phyloP scores from a whole-genome alignment of 2,797 vertebrate species.

The Carapus acus region DNA sequence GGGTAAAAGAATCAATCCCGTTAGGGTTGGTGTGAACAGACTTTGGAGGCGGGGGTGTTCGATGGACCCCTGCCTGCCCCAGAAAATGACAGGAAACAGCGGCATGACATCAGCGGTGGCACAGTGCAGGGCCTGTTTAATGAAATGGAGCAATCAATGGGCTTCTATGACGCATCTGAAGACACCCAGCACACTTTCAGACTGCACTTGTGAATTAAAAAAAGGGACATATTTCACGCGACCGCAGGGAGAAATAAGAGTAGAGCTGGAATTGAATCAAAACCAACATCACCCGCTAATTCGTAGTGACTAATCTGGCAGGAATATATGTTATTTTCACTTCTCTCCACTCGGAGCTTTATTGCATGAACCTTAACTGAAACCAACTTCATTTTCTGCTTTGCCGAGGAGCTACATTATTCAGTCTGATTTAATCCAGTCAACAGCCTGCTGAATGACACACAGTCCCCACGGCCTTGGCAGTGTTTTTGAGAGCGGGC shows the following conservation, averaged over 20 bases:
- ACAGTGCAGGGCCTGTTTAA: conserved; percentile 55
- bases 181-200: conserved; percentile 50
- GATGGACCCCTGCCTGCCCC: conserved; percentile 43
- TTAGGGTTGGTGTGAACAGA: conserved; percentile 47
- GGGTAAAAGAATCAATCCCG: conserved; percentile 66
- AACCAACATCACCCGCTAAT: conserved; percentile 61
- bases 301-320: conserved; percentile 64
- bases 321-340: conserved; percentile 61
- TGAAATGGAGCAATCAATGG: conserved; percentile 58
- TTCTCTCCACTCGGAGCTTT: conserved; percentile 43
- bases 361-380: conserved; percentile 31
- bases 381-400: conserved; percentile 42
- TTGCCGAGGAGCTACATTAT: conserved; percentile 34
- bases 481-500: conserved; percentile 27
- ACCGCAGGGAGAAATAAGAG: conserved; percentile 54
- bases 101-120: conserved; percentile 66
- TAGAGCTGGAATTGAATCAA: conserved; percentile 55
- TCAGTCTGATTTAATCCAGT: conserved; percentile 53
- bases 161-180: conserved; percentile 53
- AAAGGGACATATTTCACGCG: conserved; percentile 55
- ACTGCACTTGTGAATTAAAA: conserved; percentile 48
- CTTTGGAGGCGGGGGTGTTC: conserved; percentile 45
- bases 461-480: conserved; percentile 38
- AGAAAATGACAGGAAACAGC: conserved; percentile 66
- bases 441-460: conserved; percentile 49